Evolutionary conservation across 2,113 vertebrate genomes (phyloP).

Genomic region (Phrynocephalus versicolor): DNA sequence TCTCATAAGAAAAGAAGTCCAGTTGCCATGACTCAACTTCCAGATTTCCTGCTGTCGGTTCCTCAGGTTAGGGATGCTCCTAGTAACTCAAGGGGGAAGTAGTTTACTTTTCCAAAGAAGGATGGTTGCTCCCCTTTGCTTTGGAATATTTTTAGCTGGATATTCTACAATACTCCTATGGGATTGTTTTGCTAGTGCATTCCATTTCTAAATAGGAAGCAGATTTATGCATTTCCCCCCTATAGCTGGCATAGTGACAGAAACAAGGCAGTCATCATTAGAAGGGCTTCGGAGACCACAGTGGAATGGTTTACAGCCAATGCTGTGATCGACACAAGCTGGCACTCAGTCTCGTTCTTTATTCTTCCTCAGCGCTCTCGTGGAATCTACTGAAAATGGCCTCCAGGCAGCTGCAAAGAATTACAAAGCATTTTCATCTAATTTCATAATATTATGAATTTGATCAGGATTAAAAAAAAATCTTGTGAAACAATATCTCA

Average conservation of each 20-base stretch:
- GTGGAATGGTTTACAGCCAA: slow-evolving; percentile 39
- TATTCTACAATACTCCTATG: slow-evolving; percentile 32
- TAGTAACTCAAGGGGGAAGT: background rate
- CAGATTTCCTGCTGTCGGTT: background rate
- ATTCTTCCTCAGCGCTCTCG: slow-evolving; percentile 23
- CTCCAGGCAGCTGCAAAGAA: slow-evolving; percentile 73
- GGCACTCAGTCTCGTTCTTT: slow-evolving; percentile 43
- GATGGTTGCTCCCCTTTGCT: background rate
- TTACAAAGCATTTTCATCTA: slow-evolving; percentile 66
- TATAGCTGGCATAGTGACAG: slow-evolving; percentile 47
- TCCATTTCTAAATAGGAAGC: slow-evolving; percentile 41
- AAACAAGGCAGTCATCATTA: slow-evolving; percentile 52
- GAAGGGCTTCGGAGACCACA: slow-evolving; percentile 35
- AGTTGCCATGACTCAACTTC: too few species aligned
- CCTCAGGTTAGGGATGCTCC: background rate
- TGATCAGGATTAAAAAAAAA: slow-evolving; percentile 49
- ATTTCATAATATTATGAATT: slow-evolving; percentile 56
- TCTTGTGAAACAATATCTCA: slow-evolving; percentile 21
- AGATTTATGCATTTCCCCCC: slow-evolving; percentile 1
- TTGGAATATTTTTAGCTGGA: background rate
- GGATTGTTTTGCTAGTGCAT: slow-evolving; percentile 35
- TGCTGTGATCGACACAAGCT: slow-evolving; percentile 40
- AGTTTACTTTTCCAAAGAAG: background rate
- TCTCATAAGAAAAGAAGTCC: too few species aligned
- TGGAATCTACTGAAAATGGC: slow-evolving; percentile 69